Conservation (phyloP, 2,113 vertebrate genomes). For the Caloenas nicobarica region DNA sequence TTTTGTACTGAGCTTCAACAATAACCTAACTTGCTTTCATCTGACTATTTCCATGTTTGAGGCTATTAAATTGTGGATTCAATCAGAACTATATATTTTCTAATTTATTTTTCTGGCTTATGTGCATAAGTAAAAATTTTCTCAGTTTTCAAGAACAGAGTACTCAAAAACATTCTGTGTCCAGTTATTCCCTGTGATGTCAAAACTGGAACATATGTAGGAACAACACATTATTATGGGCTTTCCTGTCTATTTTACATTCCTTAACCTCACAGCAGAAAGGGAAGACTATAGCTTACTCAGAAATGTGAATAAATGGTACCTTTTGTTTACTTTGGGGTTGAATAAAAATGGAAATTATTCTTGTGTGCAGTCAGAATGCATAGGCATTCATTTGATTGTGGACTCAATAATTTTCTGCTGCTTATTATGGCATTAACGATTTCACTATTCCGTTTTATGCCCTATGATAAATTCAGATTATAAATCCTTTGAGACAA, state of each 20-base stretch:
- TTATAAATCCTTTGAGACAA: neutral
- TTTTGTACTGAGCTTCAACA: neutral
- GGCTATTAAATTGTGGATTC: neutral
- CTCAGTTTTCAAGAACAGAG: neutral
- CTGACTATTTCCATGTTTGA: neutral
- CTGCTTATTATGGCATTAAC: neutral
- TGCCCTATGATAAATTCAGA: neutral
- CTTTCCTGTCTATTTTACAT: neutral
- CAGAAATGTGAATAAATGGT: conserved; percentile 7
- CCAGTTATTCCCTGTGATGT: neutral
- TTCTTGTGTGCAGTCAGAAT: neutral
- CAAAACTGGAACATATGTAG: neutral
- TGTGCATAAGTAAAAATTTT: neutral
- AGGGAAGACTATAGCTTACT: neutral
- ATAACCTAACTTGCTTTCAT: neutral
- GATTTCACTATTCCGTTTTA: neutral
- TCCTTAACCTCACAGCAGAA: neutral
- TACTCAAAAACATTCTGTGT: neutral
- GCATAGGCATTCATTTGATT: neutral
- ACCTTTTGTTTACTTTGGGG: neutral
- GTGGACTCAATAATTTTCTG: neutral
- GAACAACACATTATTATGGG: neutral
- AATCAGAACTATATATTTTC: neutral
- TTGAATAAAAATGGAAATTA: conserved; percentile 3
- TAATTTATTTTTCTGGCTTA: neutral